A percentile compares a stretch with the other conserved stretches of the same genome.
Evolutionary conservation across 1,140 invertebrate genomes (phyloP).

Genomic region (Zaprionus kolodkinae): DNA sequence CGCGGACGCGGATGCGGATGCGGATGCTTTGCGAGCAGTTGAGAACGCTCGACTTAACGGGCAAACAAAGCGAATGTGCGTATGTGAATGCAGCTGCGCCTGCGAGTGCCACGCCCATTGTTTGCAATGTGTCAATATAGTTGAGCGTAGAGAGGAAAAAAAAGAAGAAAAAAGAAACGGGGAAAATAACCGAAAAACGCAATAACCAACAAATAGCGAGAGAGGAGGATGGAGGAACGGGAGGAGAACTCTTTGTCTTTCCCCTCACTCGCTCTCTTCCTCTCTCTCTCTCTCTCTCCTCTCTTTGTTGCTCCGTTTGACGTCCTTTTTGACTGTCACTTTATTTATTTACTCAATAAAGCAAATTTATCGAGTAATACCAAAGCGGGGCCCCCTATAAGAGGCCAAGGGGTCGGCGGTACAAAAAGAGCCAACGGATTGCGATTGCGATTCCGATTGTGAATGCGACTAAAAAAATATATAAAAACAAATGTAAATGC

Average conservation of each 20-base stretch:
- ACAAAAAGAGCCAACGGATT: conserved; percentile 34
- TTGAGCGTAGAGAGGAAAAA: conserved; percentile 17
- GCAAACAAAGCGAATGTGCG: conserved; percentile 39
- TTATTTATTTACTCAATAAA: conserved; percentile 82
- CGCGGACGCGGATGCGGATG: conserved; percentile 9
- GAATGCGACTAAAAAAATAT: conserved; percentile 8
- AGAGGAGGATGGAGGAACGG: not conserved
- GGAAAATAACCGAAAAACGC: conserved; percentile 3
- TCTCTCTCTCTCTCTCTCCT: not conserved
- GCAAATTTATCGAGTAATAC: conserved; percentile 80
- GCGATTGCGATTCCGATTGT: conserved; percentile 9
- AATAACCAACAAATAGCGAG: conserved; percentile 44
- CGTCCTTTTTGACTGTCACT: conserved; percentile 58
- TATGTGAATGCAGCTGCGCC: conserved; percentile 20
- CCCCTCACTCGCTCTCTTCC: not conserved
- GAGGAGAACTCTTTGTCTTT: not conserved
- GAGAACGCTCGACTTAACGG: conserved; percentile 33
- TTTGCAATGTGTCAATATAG: conserved; percentile 38
- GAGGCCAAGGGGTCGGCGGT: not conserved
- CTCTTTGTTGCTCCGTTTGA: conserved; percentile 39
- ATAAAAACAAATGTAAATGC: conserved; percentile 64
- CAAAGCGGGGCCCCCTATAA: not conserved
- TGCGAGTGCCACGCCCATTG: conserved; percentile 3
- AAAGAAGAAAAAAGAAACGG: not conserved
- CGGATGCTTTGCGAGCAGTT: conserved; percentile 18